phyloP scores from a whole-genome alignment of 1,140 invertebrate species.

The Halictus rubicundus region DNA sequence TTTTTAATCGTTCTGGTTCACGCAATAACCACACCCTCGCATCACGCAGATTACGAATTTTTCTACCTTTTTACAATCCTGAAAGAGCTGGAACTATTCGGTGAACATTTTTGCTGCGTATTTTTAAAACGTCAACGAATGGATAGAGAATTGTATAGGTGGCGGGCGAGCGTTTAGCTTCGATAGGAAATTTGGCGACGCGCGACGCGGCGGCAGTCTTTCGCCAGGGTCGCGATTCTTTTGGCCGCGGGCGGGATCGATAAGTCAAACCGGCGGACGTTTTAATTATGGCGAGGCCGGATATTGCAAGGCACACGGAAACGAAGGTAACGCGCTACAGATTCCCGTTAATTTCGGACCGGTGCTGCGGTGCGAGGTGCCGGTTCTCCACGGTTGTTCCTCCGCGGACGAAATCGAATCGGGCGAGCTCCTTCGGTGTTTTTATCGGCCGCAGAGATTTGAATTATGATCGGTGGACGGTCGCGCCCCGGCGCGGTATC shows the following conservation, averaged over 20 bases:
- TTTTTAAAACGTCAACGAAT: too few species aligned
- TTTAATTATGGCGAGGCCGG: conserved; percentile 66
- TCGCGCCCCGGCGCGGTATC: conserved; percentile 27
- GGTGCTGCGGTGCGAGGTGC: too few species aligned
- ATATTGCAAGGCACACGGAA: conserved; percentile 63
- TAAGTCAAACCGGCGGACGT: conserved; percentile 66
- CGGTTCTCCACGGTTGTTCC: too few species aligned
- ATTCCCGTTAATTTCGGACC: conserved; percentile 52
- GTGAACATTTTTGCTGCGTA: too few species aligned
- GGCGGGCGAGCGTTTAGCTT: too few species aligned
- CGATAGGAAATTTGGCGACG: conserved; percentile 15
- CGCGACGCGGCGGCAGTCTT: conserved; percentile 18
- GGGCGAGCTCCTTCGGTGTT: conserved; percentile 6
- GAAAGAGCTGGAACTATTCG: too few species aligned
- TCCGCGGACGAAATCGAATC: conserved; percentile 41
- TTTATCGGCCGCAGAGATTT: conserved; percentile 53
- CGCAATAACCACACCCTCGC: too few species aligned
- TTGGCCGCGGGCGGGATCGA: conserved; percentile 34
- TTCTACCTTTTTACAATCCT: too few species aligned
- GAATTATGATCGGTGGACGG: conserved; percentile 54
- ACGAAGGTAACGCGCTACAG: conserved; percentile 43
- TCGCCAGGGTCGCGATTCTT: not conserved
- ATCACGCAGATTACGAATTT: too few species aligned
- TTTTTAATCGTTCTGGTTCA: too few species aligned
- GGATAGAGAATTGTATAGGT: too few species aligned